These are phyloP conservation scores for Pyxicephalus adspersus DNA, from an alignment of 2,113 vertebrate genomes.

Conservation along the genomic window DNA sequence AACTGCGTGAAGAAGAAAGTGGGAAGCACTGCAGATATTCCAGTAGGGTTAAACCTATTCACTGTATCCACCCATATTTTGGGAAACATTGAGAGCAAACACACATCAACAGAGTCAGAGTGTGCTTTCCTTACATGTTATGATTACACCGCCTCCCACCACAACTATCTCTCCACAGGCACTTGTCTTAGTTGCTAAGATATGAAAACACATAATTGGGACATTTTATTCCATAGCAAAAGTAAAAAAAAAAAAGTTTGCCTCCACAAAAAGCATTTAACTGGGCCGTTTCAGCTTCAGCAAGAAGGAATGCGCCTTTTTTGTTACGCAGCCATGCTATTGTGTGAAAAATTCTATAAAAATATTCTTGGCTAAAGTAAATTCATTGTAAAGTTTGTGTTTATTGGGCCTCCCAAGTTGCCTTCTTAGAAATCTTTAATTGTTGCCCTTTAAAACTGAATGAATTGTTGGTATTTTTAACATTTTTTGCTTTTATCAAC, in stretches of 20 bases:
- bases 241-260: constrained; percentile 29
- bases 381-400: neutral
- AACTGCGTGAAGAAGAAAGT: neutral
- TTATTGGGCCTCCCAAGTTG: neutral
- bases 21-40: neutral
- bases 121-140: constrained; percentile 21
- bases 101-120: constrained; percentile 1
- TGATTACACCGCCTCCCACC: constrained; percentile 28
- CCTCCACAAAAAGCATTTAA: neutral
- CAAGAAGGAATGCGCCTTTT: neutral
- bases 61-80: neutral
- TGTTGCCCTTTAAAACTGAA: too few relatives aligned
- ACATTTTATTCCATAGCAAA: constrained; percentile 35
- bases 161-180: constrained; percentile 6
- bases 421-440: neutral
- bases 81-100: neutral
- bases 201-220: constrained; percentile 41
- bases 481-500: too few relatives aligned
- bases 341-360: neutral
- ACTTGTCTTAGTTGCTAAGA: constrained; percentile 24
- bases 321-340: neutral
- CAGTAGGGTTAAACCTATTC: neutral
- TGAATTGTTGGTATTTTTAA: too few relatives aligned
- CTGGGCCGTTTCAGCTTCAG: neutral
- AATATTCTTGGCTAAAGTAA: neutral